Evolutionary conservation across 92 coral and sea anemone genomes (phyloP).

Genomic region (Heteractis magnifica): DNA sequence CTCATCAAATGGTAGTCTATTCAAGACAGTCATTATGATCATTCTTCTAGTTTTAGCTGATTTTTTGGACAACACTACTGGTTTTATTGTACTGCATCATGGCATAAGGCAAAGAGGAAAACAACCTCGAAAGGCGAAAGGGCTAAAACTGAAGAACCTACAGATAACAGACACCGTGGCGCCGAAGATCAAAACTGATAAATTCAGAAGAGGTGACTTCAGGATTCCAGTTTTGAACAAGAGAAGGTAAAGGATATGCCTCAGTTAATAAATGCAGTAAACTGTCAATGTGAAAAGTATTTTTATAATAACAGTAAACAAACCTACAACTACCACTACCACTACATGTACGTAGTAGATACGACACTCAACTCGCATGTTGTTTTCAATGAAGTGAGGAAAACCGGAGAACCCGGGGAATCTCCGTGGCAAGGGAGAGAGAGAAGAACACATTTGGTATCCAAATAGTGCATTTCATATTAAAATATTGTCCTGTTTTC

Average conservation of each 20-base stretch:
- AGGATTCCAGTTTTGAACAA: not conserved
- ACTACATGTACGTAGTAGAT: no score
- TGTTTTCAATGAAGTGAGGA: no score
- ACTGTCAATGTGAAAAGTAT: no score
- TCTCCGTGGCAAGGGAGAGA: no score
- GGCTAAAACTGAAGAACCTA: not conserved
- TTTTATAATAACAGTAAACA: no score
- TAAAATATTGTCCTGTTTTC: no score
- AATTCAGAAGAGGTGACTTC: not conserved
- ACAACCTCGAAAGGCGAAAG: not conserved
- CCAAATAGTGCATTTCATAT: no score
- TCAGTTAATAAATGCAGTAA: no score
- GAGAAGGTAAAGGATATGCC: not conserved
- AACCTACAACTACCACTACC: no score
- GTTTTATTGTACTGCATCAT: not conserved
- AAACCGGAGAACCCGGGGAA: no score
- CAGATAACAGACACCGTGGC: conserved; percentile 1
- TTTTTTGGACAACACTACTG: not conserved
- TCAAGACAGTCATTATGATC: not conserved
- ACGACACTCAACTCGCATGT: no score
- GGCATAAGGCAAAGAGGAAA: not conserved
- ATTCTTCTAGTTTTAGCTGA: not conserved
- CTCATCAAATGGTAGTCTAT: not conserved
- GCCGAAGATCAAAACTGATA: not conserved
- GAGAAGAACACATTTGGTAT: no score